These are phyloP conservation scores for Microplitis manilae DNA, from an alignment of 2,888 invertebrate species.

Conservation along the genomic window DNA sequence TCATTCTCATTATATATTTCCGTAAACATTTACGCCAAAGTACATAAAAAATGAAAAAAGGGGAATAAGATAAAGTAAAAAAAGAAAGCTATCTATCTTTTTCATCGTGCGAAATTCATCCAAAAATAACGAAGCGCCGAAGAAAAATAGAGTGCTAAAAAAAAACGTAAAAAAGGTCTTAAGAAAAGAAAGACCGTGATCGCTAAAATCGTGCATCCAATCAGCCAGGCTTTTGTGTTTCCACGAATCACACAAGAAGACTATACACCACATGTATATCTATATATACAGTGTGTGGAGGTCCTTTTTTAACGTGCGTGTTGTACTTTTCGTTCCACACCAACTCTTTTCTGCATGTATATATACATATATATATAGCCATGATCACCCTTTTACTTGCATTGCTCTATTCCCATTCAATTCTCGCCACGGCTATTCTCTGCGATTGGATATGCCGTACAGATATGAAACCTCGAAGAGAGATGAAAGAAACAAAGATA, in stretches of 20 bases:
- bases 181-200: constrained; percentile 43
- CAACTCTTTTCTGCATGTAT: not conserved
- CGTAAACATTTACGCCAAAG: not conserved
- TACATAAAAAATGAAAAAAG: constrained; percentile 35
- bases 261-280: constrained; percentile 36
- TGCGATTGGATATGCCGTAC: constrained; percentile 56
- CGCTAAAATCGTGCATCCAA: constrained; percentile 54
- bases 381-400: constrained; percentile 34
- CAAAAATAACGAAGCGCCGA: constrained; percentile 41
- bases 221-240: constrained; percentile 55
- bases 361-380: not conserved
- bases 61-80: constrained; percentile 31
- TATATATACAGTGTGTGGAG: not conserved
- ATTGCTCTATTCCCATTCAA: constrained; percentile 42
- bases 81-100: constrained; percentile 34
- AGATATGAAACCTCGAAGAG: constrained; percentile 46
- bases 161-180: constrained; percentile 19
- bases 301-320: constrained; percentile 35
- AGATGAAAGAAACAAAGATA: constrained; percentile 6
- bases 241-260: constrained; percentile 49
- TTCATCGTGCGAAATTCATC: constrained; percentile 41
- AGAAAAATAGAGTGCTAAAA: constrained; percentile 31
- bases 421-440: constrained; percentile 52
- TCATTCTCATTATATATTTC: not conserved
- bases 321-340: constrained; percentile 35